Percentiles rank a stretch among this genome's conserved stretches.
Evolutionary conservation across 1,140 invertebrate genomes (phyloP).

Genomic region (Mactra quadrangularis): DNA sequence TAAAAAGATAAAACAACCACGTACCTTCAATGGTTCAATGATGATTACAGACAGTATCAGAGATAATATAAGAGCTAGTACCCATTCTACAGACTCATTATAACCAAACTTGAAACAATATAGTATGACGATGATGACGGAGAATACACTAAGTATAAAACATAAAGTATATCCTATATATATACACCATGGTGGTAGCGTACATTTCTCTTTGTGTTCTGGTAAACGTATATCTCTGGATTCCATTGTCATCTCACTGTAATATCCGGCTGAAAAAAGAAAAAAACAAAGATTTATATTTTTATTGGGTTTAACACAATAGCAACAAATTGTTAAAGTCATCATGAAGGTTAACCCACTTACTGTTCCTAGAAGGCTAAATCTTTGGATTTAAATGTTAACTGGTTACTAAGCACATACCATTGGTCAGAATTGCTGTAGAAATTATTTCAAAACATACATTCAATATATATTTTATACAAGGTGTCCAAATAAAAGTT

Average conservation of each 20-base stretch:
- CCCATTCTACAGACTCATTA: slow-evolving; percentile 75
- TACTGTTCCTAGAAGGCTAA: no score
- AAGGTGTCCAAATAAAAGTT: no score
- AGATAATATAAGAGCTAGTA: slow-evolving; percentile 75
- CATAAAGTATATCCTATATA: slow-evolving; percentile 77
- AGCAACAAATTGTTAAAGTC: no score
- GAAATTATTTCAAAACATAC: no score
- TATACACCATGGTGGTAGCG: slow-evolving; percentile 78
- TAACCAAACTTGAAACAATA: slow-evolving; percentile 78
- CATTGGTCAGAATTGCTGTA: no score
- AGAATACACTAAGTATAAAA: slow-evolving; percentile 67
- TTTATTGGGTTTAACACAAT: no score
- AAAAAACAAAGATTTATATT: no score
- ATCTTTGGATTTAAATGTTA: no score
- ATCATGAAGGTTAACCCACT: no score
- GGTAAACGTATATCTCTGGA: slow-evolving; percentile 31
- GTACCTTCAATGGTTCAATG: slow-evolving; percentile 80
- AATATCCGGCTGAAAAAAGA: slow-evolving; percentile 44
- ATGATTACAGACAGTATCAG: slow-evolving; percentile 76
- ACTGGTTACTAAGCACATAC: no score
- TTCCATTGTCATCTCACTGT: slow-evolving; percentile 60
- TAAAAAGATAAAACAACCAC: no score
- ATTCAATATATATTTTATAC: neutral
- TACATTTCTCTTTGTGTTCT: slow-evolving; percentile 62
- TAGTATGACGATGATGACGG: slow-evolving; percentile 75